Evolutionary conservation across 2,113 vertebrate species (phyloP).

Genomic region (Acrocephalus arundinaceus): DNA sequence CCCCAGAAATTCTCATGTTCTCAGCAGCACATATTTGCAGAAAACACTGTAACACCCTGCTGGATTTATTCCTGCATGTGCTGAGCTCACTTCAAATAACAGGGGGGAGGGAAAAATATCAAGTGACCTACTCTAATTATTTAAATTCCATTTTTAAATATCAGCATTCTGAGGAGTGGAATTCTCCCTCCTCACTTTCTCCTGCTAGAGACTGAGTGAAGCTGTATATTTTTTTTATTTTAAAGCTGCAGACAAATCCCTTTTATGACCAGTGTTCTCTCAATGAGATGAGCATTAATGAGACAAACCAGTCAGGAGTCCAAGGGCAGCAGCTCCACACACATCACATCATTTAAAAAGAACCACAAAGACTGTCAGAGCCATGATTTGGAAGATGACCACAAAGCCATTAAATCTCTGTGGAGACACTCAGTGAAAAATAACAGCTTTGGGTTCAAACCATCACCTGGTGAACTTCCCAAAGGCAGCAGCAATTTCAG

Average conservation of each 20-base stretch:
- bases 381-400: not conserved
- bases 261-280: not conserved
- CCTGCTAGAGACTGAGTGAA: not conserved
- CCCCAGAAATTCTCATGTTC: not conserved
- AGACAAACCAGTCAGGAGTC: not conserved
- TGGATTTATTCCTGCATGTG: not conserved
- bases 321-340: not conserved
- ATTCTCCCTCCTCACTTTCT: not conserved
- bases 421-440: not conserved
- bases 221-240: not conserved
- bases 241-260: not conserved
- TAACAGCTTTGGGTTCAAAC: not conserved
- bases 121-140: not conserved
- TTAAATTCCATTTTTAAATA: not conserved
- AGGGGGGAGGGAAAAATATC: not conserved
- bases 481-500: not conserved
- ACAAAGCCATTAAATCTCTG: not conserved
- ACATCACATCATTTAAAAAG: not conserved
- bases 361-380: not conserved
- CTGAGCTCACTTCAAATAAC: not conserved
- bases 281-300: not conserved
- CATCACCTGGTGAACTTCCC: not conserved
- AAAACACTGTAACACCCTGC: not conserved
- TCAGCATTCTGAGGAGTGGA: not conserved
- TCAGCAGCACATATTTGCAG: not conserved